A percentile compares a stretch with the other conserved stretches of the same genome.
phyloP scores from a whole-genome alignment of 2,797 vertebrate species.

The Phaenicophaeus curvirostris region DNA sequence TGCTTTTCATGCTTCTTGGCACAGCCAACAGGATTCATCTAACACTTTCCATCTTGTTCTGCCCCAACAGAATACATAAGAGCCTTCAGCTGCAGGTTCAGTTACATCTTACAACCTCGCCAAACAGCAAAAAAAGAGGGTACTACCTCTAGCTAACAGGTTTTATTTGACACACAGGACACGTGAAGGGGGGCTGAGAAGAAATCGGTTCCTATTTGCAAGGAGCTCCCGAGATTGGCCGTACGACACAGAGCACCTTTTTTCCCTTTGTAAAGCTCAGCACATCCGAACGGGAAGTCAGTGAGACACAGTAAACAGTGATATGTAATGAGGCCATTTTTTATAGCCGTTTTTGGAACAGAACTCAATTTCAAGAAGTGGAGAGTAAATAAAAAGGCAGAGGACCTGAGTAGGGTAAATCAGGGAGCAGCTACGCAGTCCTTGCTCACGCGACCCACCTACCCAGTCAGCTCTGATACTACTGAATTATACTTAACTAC shows the following conservation, averaged over 20 bases:
- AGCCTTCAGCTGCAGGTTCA: slow-evolving; percentile 4
- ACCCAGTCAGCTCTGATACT: neutral
- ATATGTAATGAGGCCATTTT: neutral
- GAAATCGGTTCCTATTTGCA: neutral
- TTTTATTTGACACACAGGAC: neutral
- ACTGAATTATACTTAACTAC: neutral
- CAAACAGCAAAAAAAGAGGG: neutral
- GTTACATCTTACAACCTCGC: fast-evolving
- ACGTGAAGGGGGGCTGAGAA: fast-evolving
- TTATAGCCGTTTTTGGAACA: neutral
- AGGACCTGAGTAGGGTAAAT: neutral
- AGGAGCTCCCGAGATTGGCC: neutral
- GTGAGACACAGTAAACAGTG: slow-evolving; percentile 50
- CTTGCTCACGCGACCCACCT: neutral
- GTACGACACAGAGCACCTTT: slow-evolving; percentile 35
- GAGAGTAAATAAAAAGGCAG: slow-evolving; percentile 12
- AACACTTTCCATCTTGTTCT: neutral
- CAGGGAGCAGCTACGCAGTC: neutral
- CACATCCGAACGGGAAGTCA: slow-evolving; percentile 61
- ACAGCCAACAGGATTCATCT: neutral
- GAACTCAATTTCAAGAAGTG: neutral
- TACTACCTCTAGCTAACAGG: neutral
- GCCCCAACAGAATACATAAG: neutral
- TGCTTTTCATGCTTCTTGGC: slow-evolving; percentile 1
- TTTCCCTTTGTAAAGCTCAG: neutral